These are phyloP conservation scores for Epizoanthus illoricatus DNA, from an alignment of 92 coral and sea anemone genomes.

Conservation along the genomic window DNA sequence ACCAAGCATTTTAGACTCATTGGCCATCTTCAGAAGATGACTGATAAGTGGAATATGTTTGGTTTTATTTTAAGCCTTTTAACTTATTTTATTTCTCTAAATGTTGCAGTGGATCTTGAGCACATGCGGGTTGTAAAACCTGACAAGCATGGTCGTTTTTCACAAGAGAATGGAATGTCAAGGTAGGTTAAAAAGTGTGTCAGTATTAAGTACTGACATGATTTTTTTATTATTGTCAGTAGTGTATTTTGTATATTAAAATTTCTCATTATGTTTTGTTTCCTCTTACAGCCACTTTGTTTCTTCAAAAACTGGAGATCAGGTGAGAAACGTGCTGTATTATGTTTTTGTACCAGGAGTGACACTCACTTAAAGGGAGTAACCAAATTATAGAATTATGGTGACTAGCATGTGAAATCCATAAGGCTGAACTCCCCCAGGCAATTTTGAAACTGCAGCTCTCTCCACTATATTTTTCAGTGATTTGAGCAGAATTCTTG, in stretches of 20 bases:
- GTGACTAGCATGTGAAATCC: too few relatives aligned
- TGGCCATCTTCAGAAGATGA: slow-evolving; percentile 3
- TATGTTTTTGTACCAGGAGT: too few relatives aligned
- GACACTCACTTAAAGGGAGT: too few relatives aligned
- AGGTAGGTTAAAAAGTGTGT: slow-evolving; percentile 50
- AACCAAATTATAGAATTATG: too few relatives aligned
- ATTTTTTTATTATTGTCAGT: neutral
- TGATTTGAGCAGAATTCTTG: too few relatives aligned
- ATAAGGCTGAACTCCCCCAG: too few relatives aligned
- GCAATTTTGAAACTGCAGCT: too few relatives aligned
- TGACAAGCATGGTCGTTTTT: slow-evolving; percentile 91
- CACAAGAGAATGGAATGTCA: slow-evolving; percentile 93
- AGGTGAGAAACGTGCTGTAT: slow-evolving; percentile 53
- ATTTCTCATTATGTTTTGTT: neutral
- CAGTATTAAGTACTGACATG: neutral
- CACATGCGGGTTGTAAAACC: slow-evolving; percentile 89
- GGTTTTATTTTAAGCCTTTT: neutral
- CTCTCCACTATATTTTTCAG: too few relatives aligned
- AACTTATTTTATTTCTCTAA: neutral
- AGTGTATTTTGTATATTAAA: neutral
- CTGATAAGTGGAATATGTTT: too few relatives aligned
- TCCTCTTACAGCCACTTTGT: slow-evolving; percentile 78
- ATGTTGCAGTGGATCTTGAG: slow-evolving; percentile 76
- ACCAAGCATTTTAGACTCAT: too few relatives aligned
- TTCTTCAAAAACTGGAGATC: slow-evolving; percentile 97